These are phyloP conservation scores for Melipona bicolor DNA, from an alignment of 2,888 invertebrate species.

Conservation along the genomic window DNA sequence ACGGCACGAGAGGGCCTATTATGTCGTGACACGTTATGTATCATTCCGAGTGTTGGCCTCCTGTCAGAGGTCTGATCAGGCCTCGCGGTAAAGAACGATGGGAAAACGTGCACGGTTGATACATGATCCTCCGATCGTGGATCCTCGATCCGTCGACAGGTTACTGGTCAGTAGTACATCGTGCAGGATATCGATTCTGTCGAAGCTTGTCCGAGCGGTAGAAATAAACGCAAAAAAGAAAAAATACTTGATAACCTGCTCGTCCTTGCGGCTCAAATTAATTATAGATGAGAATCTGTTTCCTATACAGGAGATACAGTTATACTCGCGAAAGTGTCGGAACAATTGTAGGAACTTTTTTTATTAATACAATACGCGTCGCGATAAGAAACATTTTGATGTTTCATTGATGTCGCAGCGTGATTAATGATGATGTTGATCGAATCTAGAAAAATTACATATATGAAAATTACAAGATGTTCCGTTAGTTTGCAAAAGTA, in stretches of 20 bases:
- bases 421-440: too few relatives aligned
- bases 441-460: too few relatives aligned
- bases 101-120: slow-evolving; percentile 72
- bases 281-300: not conserved
- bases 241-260: not conserved
- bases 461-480: too few relatives aligned
- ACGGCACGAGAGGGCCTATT: slow-evolving; percentile 74
- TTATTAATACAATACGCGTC: not conserved
- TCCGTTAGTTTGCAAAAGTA: too few relatives aligned
- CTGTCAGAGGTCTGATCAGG: slow-evolving; percentile 70
- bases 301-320: too few relatives aligned
- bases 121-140: slow-evolving; percentile 30
- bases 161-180: slow-evolving; percentile 54
- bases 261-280: not conserved
- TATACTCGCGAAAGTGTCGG: too few relatives aligned
- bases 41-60: slow-evolving; percentile 74
- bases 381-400: too few relatives aligned
- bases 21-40: slow-evolving; percentile 78
- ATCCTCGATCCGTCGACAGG: slow-evolving; percentile 41
- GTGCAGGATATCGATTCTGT: not conserved
- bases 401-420: too few relatives aligned
- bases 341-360: too few relatives aligned
- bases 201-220: not conserved
- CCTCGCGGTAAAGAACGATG: slow-evolving; percentile 76
- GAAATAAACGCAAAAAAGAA: not conserved